Conservation (phyloP, 2,113 vertebrate species). For the Carassius gibelio region DNA sequence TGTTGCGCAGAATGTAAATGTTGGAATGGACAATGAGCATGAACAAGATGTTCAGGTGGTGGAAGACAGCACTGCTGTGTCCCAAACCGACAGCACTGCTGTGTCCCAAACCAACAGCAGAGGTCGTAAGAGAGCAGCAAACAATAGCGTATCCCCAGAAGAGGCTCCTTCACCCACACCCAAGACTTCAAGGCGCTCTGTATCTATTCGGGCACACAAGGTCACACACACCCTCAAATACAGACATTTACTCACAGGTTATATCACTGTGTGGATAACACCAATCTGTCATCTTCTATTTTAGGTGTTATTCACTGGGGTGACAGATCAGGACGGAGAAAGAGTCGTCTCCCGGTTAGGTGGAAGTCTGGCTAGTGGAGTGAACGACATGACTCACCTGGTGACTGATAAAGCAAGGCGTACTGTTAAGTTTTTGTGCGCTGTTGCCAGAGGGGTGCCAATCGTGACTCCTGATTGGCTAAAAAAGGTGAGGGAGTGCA, state of each 20-base stretch:
- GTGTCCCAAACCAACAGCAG: slow-evolving; percentile 43
- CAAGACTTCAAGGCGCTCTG: slow-evolving; percentile 50
- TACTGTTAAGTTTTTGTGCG: slow-evolving; percentile 90
- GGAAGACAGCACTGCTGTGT: background rate
- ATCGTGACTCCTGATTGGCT: slow-evolving; percentile 85
- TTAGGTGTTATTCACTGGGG: slow-evolving; percentile 86
- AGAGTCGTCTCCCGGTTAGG: slow-evolving; percentile 76
- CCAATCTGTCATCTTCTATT: background rate
- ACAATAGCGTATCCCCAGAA: background rate
- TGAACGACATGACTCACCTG: slow-evolving; percentile 84
- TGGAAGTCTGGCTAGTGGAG: slow-evolving; percentile 79
- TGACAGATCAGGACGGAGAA: slow-evolving; percentile 78
- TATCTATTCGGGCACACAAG: slow-evolving; percentile 43
- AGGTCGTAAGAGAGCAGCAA: slow-evolving; percentile 52
- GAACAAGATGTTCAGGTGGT: slow-evolving; percentile 15
- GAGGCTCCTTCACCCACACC: slow-evolving; percentile 34
- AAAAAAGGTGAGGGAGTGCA: slow-evolving; percentile 74
- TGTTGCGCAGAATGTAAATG: background rate
- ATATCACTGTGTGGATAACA: background rate
- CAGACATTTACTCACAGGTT: background rate
- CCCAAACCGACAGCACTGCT: slow-evolving; percentile 41
- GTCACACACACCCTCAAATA: slow-evolving; percentile 17
- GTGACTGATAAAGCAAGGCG: slow-evolving; percentile 89
- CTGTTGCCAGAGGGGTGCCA: slow-evolving; percentile 84
- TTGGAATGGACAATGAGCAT: slow-evolving; percentile 1